Base-by-base conservation (phyloP, 2,888 invertebrate species). In the Phlogophora meticulosa region DNA sequence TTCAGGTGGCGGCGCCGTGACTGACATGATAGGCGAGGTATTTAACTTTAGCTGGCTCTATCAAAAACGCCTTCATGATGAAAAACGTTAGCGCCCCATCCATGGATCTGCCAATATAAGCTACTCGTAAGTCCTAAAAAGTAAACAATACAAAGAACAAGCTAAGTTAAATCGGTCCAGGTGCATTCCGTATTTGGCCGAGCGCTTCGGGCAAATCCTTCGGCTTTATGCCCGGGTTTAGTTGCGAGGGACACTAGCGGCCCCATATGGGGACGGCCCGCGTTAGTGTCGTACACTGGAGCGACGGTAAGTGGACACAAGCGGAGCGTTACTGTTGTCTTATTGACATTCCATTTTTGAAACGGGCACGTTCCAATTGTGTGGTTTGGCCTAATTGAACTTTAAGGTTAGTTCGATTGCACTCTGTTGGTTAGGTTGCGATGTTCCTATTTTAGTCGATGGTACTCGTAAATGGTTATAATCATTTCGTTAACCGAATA, bases 291-390 rank as follows among this genome's bases (percentile, higher is more conserved):
- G 78, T 68, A 72, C 75, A 72, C 58, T 53, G 64, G 75, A 74
- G 62, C 75, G 85, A 83, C 80, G 72, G 67, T 84, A 86, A 85
- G 85, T 85, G 83, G 84, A 80, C 84, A 76, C 57, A 73, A 71
- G 71, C 77, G 68, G 59, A 63, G 63, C 68, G 72, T 69, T 59
- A 58, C 61, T 65, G 67, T 72, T 70, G 67, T 72, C 67, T 76
- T 85, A 85, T 86, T 82, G 83, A 84, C 83, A 80, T 82, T 80
- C 82, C 74, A 83, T 84, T 87, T 85, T 82, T 80, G 75, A 68
- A 70, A 71, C 62, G 58, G 45, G 57, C 62, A 72, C 62, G 62
- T 64, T 53, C 59, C 53, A 49, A 45, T 76, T 62, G 52, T 67
- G 57, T 63, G 58, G 38, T 40, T 56, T 65, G 63, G 64, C 60